phyloP scores from a whole-genome alignment of 2,113 vertebrate species.

The Eulemur macaco region DNA sequence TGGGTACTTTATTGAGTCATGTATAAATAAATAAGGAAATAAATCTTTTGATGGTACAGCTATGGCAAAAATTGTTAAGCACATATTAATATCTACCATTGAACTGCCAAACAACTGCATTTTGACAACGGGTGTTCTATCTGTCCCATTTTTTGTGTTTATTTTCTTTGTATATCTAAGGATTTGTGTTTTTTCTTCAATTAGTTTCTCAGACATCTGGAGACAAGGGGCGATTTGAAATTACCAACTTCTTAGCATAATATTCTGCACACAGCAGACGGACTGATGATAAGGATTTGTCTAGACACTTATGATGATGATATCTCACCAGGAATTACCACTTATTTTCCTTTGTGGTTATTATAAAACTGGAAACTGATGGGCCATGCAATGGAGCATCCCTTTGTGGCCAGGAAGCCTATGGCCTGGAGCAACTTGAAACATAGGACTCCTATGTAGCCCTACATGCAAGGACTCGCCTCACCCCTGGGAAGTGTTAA shows the following conservation, averaged over 20 bases:
- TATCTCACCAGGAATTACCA: neutral
- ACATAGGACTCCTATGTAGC: neutral
- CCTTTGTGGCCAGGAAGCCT: neutral
- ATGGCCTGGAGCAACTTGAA: neutral
- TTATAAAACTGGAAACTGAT: neutral
- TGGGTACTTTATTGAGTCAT: neutral
- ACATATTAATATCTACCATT: neutral
- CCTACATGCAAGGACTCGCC: neutral
- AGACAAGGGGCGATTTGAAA: neutral
- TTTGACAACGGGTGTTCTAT: neutral
- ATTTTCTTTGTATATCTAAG: neutral
- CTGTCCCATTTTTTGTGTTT: neutral
- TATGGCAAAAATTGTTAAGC: neutral
- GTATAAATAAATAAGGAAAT: neutral
- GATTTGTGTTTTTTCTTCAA: conserved; percentile 11
- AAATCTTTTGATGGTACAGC: neutral
- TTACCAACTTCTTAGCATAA: neutral
- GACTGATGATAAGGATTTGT: neutral
- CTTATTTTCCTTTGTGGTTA: neutral
- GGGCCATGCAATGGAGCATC: neutral
- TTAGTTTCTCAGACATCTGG: neutral
- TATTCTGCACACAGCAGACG: neutral
- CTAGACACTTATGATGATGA: neutral
- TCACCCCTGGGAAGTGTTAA: too few species aligned
- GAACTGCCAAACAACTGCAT: neutral